These are phyloP conservation scores for Ophraella communa DNA, from an alignment of 2,888 invertebrate genomes.

Conservation along the genomic window DNA sequence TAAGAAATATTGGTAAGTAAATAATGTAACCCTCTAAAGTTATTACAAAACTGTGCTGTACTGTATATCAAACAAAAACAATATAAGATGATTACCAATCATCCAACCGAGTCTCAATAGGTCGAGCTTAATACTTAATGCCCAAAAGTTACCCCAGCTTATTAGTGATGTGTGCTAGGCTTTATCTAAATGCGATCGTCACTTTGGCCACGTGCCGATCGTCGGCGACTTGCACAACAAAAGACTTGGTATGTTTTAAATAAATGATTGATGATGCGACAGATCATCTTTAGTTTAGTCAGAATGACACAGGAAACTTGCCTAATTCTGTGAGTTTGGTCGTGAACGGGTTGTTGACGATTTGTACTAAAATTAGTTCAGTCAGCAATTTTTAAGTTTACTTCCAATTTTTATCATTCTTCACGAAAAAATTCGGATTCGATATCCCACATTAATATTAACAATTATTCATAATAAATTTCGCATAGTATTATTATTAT, in stretches of 20 bases:
- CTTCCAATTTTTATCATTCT: conserved; percentile 26
- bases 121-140: conserved; percentile 33
- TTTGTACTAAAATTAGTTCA: conserved; percentile 51
- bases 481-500: too few species aligned
- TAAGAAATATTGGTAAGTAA: too few species aligned
- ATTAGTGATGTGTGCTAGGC: conserved; percentile 42
- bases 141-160: conserved; percentile 48
- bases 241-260: conserved; percentile 52
- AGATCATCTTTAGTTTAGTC: conserved; percentile 47
- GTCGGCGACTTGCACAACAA: conserved; percentile 49
- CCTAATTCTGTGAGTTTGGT: conserved; percentile 40
- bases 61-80: conserved; percentile 16
- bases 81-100: conserved; percentile 38
- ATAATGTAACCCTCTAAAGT: too few species aligned
- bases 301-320: conserved; percentile 40
- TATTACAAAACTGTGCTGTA: too few species aligned
- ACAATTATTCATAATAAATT: too few species aligned
- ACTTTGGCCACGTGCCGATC: conserved; percentile 45
- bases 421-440: background rate
- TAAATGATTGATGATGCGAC: conserved; percentile 52
- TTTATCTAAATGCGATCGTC: conserved; percentile 50
- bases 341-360: conserved; percentile 46
- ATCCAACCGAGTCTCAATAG: conserved; percentile 42
- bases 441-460: too few species aligned
- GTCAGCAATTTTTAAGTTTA: conserved; percentile 18